Evolutionary conservation across 2,888 invertebrate species (phyloP), one percentile per base, ranked within the genome.

Genomic region (Trichogramma dendrolimi): DNA sequence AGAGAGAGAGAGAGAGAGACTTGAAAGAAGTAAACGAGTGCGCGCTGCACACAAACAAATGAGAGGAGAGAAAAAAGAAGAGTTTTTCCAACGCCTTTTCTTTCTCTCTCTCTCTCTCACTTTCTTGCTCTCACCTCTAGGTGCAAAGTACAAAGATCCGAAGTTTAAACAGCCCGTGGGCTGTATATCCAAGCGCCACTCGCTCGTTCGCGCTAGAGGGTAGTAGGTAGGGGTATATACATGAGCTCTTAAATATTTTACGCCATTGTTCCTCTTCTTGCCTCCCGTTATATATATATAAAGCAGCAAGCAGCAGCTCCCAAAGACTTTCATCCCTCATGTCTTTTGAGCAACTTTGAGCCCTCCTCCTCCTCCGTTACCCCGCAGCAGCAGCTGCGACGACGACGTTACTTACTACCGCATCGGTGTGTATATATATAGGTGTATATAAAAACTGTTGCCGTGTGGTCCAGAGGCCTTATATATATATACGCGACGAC

Each of bases 111-210:
- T 14, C 14, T 14, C 14, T 27, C 27, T 27, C n/a, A 50, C 43
- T 4, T 38, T 10, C n/a, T 41, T 2, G 42, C 8, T 4, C 14
- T 3, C 8, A 38, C 41, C 10, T 40, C 4, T 53, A 38, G 27
- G 41, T 44, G 50, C 4, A 44, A 10, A 55, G 51, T 55, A 60
- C 60, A 60, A 60, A 62, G 53, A 56, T 61, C 58, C 55, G 43
- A 61, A 64, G 64, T 64, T 61, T 61, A 64, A 64, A 64, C 57
- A 64, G 64, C 64, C 64, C 56, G 53, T 47, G 64, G 27, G 64
- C 64, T 44, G 58, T 47, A 60, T 60, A 50, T 54, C 11, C 40
- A 51, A 55, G 44, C 44, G 46, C 46, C 53, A 4, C 11, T 10
- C 50, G 6, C 4, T 4, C 4, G 48, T 14, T 41, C 38, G 46